A percentile compares a stretch with the other conserved stretches of the same genome.
These are phyloP conservation scores for Mythimna ferrago DNA, from an alignment of 2,888 invertebrate species.

Conservation along the genomic window DNA sequence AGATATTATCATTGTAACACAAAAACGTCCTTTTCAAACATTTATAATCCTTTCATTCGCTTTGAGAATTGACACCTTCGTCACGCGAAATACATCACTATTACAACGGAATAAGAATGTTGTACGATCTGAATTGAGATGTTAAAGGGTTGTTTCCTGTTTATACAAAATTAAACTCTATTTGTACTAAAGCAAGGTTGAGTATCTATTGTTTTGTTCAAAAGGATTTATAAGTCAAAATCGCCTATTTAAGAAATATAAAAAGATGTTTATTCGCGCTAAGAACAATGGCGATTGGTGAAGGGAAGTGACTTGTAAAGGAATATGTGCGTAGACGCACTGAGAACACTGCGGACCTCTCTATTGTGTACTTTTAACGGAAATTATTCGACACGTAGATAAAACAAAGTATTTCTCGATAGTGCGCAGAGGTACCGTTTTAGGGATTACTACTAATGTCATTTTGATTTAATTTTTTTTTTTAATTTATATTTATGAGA, in stretches of 20 bases:
- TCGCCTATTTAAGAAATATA: conserved; percentile 74
- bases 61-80: conserved; percentile 66
- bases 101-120: conserved; percentile 42
- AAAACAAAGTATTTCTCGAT: neutral
- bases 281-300: conserved; percentile 82
- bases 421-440: neutral
- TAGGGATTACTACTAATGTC: neutral
- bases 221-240: conserved; percentile 79
- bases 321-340: conserved; percentile 57
- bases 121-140: conserved; percentile 60
- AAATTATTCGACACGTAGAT: conserved; percentile 9
- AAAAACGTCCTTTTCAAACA: conserved; percentile 83
- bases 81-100: conserved; percentile 67
- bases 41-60: conserved; percentile 84
- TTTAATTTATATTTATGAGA: too few relatives aligned
- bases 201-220: conserved; percentile 11
- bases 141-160: conserved; percentile 59
- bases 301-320: conserved; percentile 82
- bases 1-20: conserved; percentile 82
- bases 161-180: conserved; percentile 22
- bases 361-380: conserved; percentile 58
- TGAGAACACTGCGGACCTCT: conserved; percentile 62
- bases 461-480: too few relatives aligned
- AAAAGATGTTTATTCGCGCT: conserved; percentile 79
- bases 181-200: accelerated